Evolutionary conservation across 2,113 vertebrate species (phyloP).

Genomic region (Percopsis transmontana): DNA sequence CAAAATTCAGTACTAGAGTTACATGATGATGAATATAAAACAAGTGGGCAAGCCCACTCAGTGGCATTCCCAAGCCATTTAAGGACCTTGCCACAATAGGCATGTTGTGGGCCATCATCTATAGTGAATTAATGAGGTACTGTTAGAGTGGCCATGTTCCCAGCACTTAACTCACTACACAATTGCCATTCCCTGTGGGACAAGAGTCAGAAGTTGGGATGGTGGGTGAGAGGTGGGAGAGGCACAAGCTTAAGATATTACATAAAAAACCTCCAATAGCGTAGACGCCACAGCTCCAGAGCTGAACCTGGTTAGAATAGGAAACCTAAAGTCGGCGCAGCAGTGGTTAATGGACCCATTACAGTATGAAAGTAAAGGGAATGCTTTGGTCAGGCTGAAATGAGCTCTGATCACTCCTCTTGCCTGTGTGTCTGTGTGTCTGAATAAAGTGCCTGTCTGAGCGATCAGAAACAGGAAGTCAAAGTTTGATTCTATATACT

Average conservation of each 20-base stretch:
- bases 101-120: constrained; percentile 69
- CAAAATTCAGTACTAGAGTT: constrained; percentile 19
- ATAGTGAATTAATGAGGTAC: constrained; percentile 78
- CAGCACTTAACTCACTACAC: constrained; percentile 63
- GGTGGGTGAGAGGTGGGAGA: constrained; percentile 8
- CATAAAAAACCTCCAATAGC: constrained; percentile 43
- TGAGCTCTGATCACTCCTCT: constrained; percentile 14
- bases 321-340: neutral
- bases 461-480: constrained; percentile 1
- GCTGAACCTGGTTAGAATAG: neutral
- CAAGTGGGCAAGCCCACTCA: constrained; percentile 66
- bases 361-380: constrained; percentile 4
- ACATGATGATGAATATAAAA: constrained; percentile 53
- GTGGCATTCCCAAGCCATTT: constrained; percentile 74
- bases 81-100: constrained; percentile 72
- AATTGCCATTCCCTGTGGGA: constrained; percentile 58
- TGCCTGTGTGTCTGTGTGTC: constrained; percentile 8
- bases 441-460: constrained; percentile 1
- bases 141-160: constrained; percentile 65
- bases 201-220: constrained; percentile 26
- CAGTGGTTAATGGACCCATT: constrained; percentile 30
- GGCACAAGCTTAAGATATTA: constrained; percentile 40
- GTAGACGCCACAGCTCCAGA: constrained; percentile 13
- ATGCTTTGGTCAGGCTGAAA: neutral
- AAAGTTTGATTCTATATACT: constrained; percentile 1